Evolutionary conservation across 1,140 invertebrate genomes (phyloP).

Genomic region (Drosophila hydei): DNA sequence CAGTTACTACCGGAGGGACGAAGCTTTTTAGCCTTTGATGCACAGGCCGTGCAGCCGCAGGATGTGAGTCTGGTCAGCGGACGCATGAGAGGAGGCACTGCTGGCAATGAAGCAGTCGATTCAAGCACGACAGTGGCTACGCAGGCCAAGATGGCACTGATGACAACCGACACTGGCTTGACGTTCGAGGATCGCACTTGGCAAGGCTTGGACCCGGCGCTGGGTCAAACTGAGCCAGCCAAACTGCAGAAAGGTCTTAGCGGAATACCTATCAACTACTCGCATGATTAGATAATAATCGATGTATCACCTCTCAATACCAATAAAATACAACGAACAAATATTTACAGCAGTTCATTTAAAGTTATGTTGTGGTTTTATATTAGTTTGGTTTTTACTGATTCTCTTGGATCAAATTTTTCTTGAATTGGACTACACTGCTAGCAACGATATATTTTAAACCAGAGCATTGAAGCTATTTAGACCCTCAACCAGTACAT

Average conservation of each 20-base stretch:
- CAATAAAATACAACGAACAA: constrained; percentile 35
- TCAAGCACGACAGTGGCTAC: constrained; percentile 80
- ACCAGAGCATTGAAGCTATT: constrained; percentile 8
- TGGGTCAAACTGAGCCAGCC: constrained; percentile 88
- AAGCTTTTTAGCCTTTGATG: constrained; percentile 85
- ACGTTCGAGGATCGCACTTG: constrained; percentile 88
- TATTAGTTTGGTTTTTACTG: constrained; percentile 68
- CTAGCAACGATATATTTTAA: constrained; percentile 35
- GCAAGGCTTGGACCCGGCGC: constrained; percentile 89
- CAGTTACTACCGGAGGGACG: constrained; percentile 88
- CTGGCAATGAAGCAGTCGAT: constrained; percentile 24
- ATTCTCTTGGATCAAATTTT: constrained; percentile 61
- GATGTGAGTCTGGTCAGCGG: constrained; percentile 90
- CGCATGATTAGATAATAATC: constrained; percentile 73
- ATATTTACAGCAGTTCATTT: constrained; percentile 30
- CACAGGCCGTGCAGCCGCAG: constrained; percentile 84
- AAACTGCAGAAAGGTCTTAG: constrained; percentile 86
- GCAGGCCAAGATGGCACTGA: constrained; percentile 84
- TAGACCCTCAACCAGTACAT: constrained; percentile 97
- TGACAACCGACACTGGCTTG: constrained; percentile 85
- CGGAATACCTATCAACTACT: constrained; percentile 87
- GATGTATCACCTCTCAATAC: not conserved
- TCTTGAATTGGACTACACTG: constrained; percentile 69
- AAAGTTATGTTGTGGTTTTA: constrained; percentile 28
- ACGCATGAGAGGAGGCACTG: constrained; percentile 85